phyloP scores from a whole-genome alignment of 1,140 invertebrate species.

The Cydia fagiglandana region DNA sequence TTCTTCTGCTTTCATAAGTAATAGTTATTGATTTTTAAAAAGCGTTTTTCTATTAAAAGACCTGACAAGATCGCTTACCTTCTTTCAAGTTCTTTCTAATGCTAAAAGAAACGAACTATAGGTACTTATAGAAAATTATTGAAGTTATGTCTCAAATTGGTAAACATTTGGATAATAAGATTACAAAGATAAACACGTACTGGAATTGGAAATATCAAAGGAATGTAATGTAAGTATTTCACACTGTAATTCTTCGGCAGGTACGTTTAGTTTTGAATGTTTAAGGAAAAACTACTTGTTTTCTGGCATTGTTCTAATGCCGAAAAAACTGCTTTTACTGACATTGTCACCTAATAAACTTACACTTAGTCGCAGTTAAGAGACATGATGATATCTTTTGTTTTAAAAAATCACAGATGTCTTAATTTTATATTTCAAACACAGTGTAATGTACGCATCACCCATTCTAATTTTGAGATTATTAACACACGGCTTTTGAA shows the following conservation, averaged over 20 bases:
- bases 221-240: neutral
- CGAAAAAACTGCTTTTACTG: neutral
- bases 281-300: neutral
- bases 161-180: neutral
- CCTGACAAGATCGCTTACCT: no score
- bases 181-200: conserved; percentile 2
- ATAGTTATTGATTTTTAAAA: no score
- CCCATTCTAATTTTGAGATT: neutral
- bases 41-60: no score
- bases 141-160: neutral
- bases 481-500: neutral
- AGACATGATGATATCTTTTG: no score
- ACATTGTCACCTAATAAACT: no score
- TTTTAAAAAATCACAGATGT: no score
- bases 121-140: neutral
- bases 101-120: no score
- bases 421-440: neutral
- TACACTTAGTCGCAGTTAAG: no score
- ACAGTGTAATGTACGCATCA: neutral
- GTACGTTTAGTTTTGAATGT: conserved; percentile 7
- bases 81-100: no score
- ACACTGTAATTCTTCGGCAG: neutral
- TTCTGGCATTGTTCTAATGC: neutral
- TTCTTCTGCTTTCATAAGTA: no score
- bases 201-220: conserved; percentile 22